Evolutionary conservation across 2,797 vertebrate genomes (phyloP), one percentile per base, ranked within the genome.

Genomic region (Dryobates pubescens): DNA sequence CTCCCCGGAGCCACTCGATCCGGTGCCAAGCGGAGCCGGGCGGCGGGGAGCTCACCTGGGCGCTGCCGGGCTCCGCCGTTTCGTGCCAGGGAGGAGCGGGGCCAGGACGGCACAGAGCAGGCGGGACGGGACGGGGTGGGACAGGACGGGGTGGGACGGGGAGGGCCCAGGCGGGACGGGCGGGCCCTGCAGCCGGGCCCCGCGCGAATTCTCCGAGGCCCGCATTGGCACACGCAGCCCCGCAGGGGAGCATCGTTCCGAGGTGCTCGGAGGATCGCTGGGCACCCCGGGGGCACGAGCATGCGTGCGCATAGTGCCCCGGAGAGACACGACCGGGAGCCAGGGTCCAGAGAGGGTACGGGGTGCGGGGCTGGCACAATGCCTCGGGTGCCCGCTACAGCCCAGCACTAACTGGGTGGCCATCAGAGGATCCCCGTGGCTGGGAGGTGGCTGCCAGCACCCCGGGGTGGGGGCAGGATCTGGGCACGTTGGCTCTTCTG

Each of bases 381-480:
- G 62, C 47, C 43, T 56, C 8, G 8, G 16, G 5, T 30, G 54
- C 27, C 26, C 9, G 4, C 67, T 4, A 7, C 58, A 19, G 38
- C 27, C 29, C 58, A 12, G 15, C 0, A 6, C 38, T 3, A 8
- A 53, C 22, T 1, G 7, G 23, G 70, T 6, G 62, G 36, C 74
- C 3, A 2, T 22, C 13, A 6, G 57, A 72, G 49, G 18, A 62
- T 56, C 19, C 19, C 63, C 8, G 2, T 7, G 30, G 8, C 47
- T 26, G 68, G 13, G 30, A 68, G 23, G 75, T 3, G 7, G n/a
- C 72, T 73, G 86, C 29, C 56, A 17, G 26, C 58, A 64, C 3
- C 29, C 30, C 27, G 2, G 43, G 16, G 3, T 7, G 12, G 7
- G 0, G 5, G 9, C 1, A 11, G 36, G 17, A 6, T 14, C 8